Percentiles rank a stretch among this genome's conserved stretches.
Evolutionary conservation across 2,888 invertebrate species (phyloP).

Genomic region (Dolichomitus sp.): DNA sequence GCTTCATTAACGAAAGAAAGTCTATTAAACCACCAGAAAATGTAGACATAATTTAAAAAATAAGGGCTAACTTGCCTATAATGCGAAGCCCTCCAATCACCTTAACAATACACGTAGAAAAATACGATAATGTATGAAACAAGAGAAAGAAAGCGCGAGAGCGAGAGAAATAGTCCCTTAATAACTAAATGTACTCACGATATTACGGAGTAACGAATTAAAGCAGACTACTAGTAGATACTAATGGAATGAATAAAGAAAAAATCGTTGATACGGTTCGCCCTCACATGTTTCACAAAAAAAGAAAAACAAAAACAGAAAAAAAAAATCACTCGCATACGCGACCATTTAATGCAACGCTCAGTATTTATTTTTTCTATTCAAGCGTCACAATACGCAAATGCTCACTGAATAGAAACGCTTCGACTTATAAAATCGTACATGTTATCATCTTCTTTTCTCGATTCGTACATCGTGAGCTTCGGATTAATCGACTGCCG

Average conservation of each 20-base stretch:
- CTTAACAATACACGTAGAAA: constrained; percentile 19
- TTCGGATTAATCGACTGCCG: constrained; percentile 21
- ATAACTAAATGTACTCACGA: constrained; percentile 64
- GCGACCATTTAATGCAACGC: constrained; percentile 38
- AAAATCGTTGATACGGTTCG: constrained; percentile 23
- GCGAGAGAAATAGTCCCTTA: constrained; percentile 47
- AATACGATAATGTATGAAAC: constrained; percentile 18
- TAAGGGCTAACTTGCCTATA: background rate
- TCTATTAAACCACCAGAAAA: background rate
- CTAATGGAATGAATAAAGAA: constrained; percentile 40
- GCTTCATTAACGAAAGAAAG: no score
- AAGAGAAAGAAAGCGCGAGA: constrained; percentile 29
- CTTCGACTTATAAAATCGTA: constrained; percentile 6
- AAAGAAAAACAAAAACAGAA: no score
- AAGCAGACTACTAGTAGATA: constrained; percentile 53
- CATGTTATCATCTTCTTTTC: background rate
- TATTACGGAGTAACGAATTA: constrained; percentile 57
- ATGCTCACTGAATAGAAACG: constrained; percentile 16
- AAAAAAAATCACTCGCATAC: constrained; percentile 6
- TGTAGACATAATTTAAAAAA: background rate
- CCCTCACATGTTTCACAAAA: background rate
- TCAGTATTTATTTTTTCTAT: constrained; percentile 13
- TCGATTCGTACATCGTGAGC: background rate
- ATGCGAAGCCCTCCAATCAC: background rate
- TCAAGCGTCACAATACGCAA: background rate